Percentiles rank a stretch among this genome's conserved stretches.
phyloP scores from a whole-genome alignment of 2,888 invertebrate species.

The Griposia aprilina region DNA sequence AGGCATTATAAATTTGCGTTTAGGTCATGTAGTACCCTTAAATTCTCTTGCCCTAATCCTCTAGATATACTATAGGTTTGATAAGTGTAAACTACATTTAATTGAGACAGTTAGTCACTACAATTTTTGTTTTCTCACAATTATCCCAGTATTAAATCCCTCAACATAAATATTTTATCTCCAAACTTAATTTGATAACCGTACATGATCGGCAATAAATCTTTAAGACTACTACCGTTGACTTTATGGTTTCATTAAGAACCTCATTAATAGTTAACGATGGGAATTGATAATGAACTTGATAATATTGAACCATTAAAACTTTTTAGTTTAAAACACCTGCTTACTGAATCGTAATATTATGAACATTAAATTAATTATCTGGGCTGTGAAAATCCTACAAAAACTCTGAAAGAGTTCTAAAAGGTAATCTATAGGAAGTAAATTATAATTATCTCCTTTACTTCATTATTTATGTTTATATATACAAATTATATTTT shows the following conservation, averaged over 20 bases:
- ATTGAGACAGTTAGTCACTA: not conserved
- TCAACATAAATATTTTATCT: not conserved
- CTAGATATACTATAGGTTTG: too few relatives aligned
- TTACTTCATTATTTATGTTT: not conserved
- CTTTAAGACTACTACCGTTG: slow-evolving; percentile 34
- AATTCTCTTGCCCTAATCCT: too few relatives aligned
- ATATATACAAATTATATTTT: too few relatives aligned
- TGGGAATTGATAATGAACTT: slow-evolving; percentile 45
- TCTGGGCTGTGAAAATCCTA: not conserved
- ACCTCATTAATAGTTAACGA: slow-evolving; percentile 49
- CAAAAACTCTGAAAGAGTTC: not conserved
- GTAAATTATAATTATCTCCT: not conserved
- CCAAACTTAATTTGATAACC: slow-evolving; percentile 37
- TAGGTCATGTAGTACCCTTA: too few relatives aligned
- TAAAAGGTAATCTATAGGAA: not conserved
- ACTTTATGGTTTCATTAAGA: slow-evolving; percentile 48
- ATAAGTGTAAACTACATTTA: not conserved
- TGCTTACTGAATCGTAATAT: slow-evolving; percentile 27
- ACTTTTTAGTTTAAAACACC: slow-evolving; percentile 23
- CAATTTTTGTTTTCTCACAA: slow-evolving; percentile 3
- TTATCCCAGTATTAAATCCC: not conserved
- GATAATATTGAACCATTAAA: slow-evolving; percentile 31
- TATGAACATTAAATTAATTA: slow-evolving; percentile 13
- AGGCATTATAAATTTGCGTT: too few relatives aligned
- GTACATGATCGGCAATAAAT: slow-evolving; percentile 35